Evolutionary conservation across 1,140 invertebrate genomes (phyloP).

Genomic region (Drosophila mauritiana): DNA sequence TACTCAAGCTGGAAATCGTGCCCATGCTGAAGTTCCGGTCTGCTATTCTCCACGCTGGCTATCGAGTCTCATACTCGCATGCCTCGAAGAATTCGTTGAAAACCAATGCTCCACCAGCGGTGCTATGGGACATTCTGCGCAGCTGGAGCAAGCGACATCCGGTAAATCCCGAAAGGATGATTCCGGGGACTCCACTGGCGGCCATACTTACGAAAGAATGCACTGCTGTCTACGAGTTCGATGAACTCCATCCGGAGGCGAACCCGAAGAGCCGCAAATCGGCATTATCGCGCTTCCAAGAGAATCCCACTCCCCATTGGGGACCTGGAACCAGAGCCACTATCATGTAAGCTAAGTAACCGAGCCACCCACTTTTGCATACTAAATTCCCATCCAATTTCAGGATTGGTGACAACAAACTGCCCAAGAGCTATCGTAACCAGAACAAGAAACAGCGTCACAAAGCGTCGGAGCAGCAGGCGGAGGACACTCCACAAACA

Average conservation of each 20-base stretch:
- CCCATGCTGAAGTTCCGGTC: conserved; percentile 91
- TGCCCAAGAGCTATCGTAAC: conserved; percentile 87
- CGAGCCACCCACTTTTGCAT: not conserved
- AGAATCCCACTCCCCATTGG: conserved; percentile 94
- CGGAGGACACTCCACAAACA: conserved; percentile 1
- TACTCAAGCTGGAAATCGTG: conserved; percentile 88
- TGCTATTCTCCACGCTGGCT: conserved; percentile 96
- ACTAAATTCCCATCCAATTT: conserved; percentile 22
- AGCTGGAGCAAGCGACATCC: conserved; percentile 91
- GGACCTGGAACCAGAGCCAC: conserved; percentile 92
- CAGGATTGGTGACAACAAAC: conserved; percentile 87
- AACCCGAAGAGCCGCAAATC: conserved; percentile 92
- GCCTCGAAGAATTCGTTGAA: conserved; percentile 95
- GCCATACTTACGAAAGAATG: conserved; percentile 87
- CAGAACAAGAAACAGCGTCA: conserved; percentile 86
- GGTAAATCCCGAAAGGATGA: conserved; percentile 86
- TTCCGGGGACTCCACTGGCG: conserved; percentile 86
- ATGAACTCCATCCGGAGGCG: conserved; percentile 88
- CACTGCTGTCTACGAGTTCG: conserved; percentile 87
- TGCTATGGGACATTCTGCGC: conserved; percentile 97
- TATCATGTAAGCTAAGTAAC: conserved; percentile 86
- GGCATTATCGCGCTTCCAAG: conserved; percentile 92
- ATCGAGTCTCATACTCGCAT: conserved; percentile 96
- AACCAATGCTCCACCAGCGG: conserved; percentile 93
- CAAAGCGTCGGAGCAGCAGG: conserved; percentile 42